Conservation (phyloP, 2,888 invertebrate genomes). For the Dasypogon diadema region DNA sequence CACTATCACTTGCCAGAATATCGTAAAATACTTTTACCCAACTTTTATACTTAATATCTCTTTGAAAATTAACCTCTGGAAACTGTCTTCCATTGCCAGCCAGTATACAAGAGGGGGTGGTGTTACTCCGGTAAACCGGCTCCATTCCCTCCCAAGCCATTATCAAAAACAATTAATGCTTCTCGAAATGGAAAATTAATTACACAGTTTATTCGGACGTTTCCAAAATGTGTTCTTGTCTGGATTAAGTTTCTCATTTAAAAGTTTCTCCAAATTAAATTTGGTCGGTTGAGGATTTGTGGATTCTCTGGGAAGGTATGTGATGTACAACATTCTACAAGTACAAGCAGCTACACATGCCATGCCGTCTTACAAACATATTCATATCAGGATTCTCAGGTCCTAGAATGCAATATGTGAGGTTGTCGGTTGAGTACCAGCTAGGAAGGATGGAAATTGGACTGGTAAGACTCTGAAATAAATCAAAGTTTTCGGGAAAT, state of each 20-base stretch:
- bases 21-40: too few relatives aligned
- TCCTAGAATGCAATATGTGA: constrained; percentile 43
- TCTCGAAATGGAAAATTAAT: constrained; percentile 62
- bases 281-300: constrained; percentile 59
- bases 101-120: neutral
- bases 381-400: constrained; percentile 44
- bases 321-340: constrained; percentile 34
- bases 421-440: constrained; percentile 36
- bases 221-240: constrained; percentile 60
- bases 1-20: too few relatives aligned
- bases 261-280: constrained; percentile 61
- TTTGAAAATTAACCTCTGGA: constrained; percentile 29
- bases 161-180: constrained; percentile 61
- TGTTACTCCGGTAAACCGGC: constrained; percentile 18
- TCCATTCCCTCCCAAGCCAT: constrained; percentile 58
- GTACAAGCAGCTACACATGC: constrained; percentile 14
- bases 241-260: constrained; percentile 61
- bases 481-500: constrained; percentile 55
- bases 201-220: constrained; percentile 61
- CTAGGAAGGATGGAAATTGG: constrained; percentile 37
- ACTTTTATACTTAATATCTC: constrained; percentile 1
- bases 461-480: constrained; percentile 52
- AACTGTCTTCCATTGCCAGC: constrained; percentile 5
- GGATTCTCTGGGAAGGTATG: constrained; percentile 52
- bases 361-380: constrained; percentile 32